A percentile compares a stretch with the other conserved stretches of the same genome.
Evolutionary conservation across 1,140 invertebrate species (phyloP).

Genomic region (Lutraria rhynchaena): DNA sequence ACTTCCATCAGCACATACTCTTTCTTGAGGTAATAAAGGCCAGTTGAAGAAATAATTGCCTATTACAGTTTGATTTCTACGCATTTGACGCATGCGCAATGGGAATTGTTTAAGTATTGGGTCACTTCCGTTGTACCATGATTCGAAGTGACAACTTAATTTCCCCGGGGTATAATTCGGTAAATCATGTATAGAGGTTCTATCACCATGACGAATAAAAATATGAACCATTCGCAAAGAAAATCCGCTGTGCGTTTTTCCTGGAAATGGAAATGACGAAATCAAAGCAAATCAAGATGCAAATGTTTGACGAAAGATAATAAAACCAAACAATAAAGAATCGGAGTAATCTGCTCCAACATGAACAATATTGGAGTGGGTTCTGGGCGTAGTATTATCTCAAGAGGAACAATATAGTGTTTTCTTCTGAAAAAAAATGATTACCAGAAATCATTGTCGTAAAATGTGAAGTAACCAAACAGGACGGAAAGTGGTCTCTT

Average conservation of each 20-base stretch:
- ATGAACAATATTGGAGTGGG: too few species aligned
- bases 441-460: too few species aligned
- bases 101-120: slow-evolving; percentile 63
- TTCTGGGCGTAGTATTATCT: too few species aligned
- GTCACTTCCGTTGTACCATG: slow-evolving; percentile 69
- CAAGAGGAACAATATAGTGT: too few species aligned
- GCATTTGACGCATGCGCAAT: slow-evolving; percentile 60
- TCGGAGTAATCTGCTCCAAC: too few species aligned
- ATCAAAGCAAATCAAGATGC: too few species aligned
- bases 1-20: slow-evolving; percentile 87
- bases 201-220: slow-evolving; percentile 93
- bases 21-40: slow-evolving; percentile 87
- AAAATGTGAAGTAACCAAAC: too few species aligned
- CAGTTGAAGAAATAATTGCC: slow-evolving; percentile 90
- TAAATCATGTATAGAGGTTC: slow-evolving; percentile 91
- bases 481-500: too few species aligned
- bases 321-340: too few species aligned
- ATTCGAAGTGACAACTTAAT: slow-evolving; percentile 88
- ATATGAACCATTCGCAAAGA: slow-evolving; percentile 90
- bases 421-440: too few species aligned
- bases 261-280: too few species aligned
- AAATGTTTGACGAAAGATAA: too few species aligned
- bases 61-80: slow-evolving; percentile 85
- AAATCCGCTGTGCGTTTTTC: slow-evolving; percentile 86
- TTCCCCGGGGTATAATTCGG: slow-evolving; percentile 86